Conservation (phyloP, 2,888 invertebrate genomes). For the Kryphioiulus occultus region DNA sequence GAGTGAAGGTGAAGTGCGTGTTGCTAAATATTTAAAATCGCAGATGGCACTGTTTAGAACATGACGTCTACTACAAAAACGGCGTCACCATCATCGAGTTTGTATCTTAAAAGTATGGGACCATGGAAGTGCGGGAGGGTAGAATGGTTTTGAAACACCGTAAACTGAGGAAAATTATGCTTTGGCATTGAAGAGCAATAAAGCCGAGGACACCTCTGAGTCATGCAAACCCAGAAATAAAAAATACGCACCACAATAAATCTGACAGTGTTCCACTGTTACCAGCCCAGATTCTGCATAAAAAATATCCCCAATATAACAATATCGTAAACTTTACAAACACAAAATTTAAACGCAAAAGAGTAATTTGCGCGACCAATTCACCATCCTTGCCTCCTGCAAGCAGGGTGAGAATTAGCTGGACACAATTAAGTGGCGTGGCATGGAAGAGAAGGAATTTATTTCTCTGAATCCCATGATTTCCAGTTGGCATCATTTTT, state of each 20-base stretch:
- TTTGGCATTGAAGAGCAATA: background rate
- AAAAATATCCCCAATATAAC: background rate
- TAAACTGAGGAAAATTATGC: background rate
- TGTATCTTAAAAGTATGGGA: no score
- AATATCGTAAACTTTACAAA: background rate
- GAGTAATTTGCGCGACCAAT: background rate
- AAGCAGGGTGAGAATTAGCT: no score
- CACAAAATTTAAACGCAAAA: background rate
- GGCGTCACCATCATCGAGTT: no score
- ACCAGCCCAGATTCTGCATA: background rate
- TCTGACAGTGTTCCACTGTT: background rate
- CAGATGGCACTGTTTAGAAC: no score
- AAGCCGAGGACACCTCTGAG: background rate
- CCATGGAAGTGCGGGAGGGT: no score
- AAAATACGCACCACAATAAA: background rate
- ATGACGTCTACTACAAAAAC: no score
- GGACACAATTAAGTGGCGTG: no score
- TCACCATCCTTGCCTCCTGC: background rate
- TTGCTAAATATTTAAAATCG: no score
- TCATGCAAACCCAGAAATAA: background rate
- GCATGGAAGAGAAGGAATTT: no score
- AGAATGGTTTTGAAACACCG: background rate
- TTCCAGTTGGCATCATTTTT: no score
- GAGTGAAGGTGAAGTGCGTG: no score
- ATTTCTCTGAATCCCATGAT: no score